Conservation (phyloP, 2,797 vertebrate genomes). For the Florisuga fusca region DNA sequence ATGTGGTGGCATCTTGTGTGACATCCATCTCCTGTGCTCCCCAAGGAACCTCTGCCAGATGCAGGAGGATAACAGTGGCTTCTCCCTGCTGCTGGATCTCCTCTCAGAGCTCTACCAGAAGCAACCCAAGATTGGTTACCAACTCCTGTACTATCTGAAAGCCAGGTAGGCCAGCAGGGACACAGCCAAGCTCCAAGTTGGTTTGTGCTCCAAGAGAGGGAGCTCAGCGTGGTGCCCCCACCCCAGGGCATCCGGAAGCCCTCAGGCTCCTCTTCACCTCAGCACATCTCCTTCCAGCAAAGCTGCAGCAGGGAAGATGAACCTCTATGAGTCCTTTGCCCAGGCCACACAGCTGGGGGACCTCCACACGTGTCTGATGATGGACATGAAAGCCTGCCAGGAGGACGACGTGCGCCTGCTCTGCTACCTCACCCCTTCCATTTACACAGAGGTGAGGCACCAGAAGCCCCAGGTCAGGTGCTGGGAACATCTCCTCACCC, state of each 20-base stretch:
- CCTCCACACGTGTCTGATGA: conserved; percentile 96
- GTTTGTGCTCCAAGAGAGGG: not conserved
- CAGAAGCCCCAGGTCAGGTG: accelerated
- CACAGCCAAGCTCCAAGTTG: accelerated
- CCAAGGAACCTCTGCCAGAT: conserved; percentile 93
- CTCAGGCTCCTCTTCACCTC: not conserved
- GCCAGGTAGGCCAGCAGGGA: conserved; percentile 71
- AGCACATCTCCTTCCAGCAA: conserved; percentile 78
- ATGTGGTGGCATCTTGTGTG: accelerated
- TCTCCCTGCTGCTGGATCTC: conserved; percentile 92
- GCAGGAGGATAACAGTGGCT: conserved; percentile 96
- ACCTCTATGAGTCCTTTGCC: conserved; percentile 94
- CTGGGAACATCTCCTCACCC: accelerated
- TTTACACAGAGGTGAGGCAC: conserved; percentile 86
- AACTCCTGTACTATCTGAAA: conserved; percentile 94
- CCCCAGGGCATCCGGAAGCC: too few species aligned
- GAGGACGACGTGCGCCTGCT: conserved; percentile 93
- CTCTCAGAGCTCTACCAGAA: conserved; percentile 97
- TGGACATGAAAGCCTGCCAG: conserved; percentile 99
- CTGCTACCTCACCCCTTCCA: conserved; percentile 97
- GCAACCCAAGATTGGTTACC: conserved; percentile 96
- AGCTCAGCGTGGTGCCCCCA: not conserved
- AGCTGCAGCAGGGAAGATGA: conserved; percentile 96
- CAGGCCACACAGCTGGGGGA: conserved; percentile 95
- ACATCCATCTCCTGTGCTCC: not conserved